phyloP scores from a whole-genome alignment of 2,888 invertebrate species.

The Encarsia formosa region DNA sequence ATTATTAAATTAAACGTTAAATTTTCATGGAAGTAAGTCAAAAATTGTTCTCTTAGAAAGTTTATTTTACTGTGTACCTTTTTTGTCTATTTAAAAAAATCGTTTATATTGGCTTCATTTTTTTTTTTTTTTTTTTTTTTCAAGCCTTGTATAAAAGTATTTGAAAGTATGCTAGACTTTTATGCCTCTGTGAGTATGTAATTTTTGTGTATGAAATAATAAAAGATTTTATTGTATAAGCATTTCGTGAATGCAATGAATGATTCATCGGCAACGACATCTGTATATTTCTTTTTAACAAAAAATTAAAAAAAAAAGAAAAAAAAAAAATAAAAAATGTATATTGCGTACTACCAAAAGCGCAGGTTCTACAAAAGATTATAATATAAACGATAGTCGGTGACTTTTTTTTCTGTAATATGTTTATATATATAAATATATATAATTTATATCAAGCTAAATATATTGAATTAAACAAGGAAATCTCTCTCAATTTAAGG shows the following conservation, averaged over 20 bases:
- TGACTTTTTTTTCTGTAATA: slow-evolving; percentile 40
- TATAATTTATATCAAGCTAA: slow-evolving; percentile 33
- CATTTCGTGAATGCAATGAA: slow-evolving; percentile 10
- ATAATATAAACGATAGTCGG: slow-evolving; percentile 29
- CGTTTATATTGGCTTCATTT: slow-evolving; percentile 22
- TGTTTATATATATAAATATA: slow-evolving; percentile 42
- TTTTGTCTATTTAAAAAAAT: slow-evolving; percentile 16
- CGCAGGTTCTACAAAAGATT: slow-evolving; percentile 23
- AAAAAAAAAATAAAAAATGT: not conserved
- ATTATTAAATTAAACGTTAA: no score
- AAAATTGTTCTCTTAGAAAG: slow-evolving; percentile 24
- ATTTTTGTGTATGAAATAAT: slow-evolving; percentile 9
- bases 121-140: slow-evolving; percentile 6
- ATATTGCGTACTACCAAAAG: not conserved
- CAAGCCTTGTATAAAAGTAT: slow-evolving; percentile 24
- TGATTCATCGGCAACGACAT: slow-evolving; percentile 37
- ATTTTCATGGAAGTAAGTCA: no score
- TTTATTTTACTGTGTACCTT: slow-evolving; percentile 9
- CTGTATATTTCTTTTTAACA: slow-evolving; percentile 39
- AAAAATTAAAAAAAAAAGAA: slow-evolving; percentile 22
- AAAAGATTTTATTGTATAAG: slow-evolving; percentile 4
- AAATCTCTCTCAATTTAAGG: slow-evolving; percentile 24
- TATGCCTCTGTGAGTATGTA: slow-evolving; percentile 8
- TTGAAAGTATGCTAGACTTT: slow-evolving; percentile 10
- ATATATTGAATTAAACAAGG: slow-evolving; percentile 30